Evolutionary conservation across 2,113 vertebrate species (phyloP).

Genomic region (Corydoras maculifer): DNA sequence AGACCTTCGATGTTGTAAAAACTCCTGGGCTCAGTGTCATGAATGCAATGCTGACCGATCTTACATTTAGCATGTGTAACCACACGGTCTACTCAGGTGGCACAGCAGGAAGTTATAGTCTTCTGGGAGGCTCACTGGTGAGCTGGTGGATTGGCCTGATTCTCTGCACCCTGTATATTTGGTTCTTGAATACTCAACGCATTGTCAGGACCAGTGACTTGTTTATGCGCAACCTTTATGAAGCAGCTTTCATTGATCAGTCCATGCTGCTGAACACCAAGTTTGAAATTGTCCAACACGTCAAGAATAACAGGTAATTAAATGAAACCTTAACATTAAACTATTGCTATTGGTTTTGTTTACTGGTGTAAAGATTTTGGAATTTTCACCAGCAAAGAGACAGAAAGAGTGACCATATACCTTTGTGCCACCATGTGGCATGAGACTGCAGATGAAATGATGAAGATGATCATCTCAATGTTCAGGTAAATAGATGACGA

Average conservation of each 20-base stretch:
- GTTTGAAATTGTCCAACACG: constrained; percentile 1
- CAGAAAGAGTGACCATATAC: constrained; percentile 34
- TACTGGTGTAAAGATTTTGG: not conserved
- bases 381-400: not conserved
- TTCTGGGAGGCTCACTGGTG: constrained; percentile 24
- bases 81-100: not conserved
- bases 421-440: constrained; percentile 68
- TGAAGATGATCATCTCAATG: constrained; percentile 64
- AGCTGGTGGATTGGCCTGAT: constrained; percentile 40
- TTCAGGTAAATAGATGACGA: constrained; percentile 53
- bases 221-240: constrained; percentile 45
- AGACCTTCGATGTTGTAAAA: not conserved
- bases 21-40: not conserved
- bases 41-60: constrained; percentile 13
- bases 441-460: constrained; percentile 63
- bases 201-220: constrained; percentile 48
- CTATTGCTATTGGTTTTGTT: not conserved
- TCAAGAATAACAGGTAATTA: not conserved
- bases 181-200: constrained; percentile 33
- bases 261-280: constrained; percentile 41
- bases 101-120: not conserved
- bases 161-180: constrained; percentile 45
- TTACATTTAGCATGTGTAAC: constrained; percentile 25
- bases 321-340: not conserved
- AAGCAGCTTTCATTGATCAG: constrained; percentile 50